Base-by-base conservation (phyloP, 2,888 invertebrate genomes). In the Ectemnius cavifrons region DNA sequence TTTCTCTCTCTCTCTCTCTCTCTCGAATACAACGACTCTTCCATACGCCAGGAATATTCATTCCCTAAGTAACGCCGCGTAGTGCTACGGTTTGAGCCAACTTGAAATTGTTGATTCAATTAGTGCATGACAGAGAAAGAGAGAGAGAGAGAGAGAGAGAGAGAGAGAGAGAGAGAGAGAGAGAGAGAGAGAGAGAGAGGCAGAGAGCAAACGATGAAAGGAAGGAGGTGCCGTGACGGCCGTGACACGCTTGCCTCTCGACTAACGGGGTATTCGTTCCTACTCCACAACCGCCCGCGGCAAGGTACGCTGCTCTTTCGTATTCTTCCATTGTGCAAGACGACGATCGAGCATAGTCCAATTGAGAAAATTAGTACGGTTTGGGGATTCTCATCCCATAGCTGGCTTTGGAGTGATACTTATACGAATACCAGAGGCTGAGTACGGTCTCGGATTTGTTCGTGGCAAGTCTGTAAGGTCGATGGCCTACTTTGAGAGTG, bases 221-320 rank as follows among this genome's bases (percentile, higher is more conserved):
- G 37, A 37, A 37, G 37, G 37, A 37, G 37, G 37, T 8, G 37
- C 37, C 37, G 37, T 11, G 37, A 20, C 46, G 47, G 16, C n/a
- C 60, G 14, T 6, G 18, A 46, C 16, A 28, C 52, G 45, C 23
- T n/a, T 37, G 11, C 28, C 16, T 60, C 16, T 60, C 16, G 28
- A 37, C 4, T 63, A 23, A 52, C 52, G 52, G 52, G 56, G 23
- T 18, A n/a, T 16, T 23, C 57, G 37, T 20, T 20, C 63, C 37
- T 49, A 59, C 49, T 28, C 16, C 61, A 16, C 27, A 65, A 70
- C 59, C 47, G 59, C 28, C 56, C 23, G 11, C 16, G 47, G 14
- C 16, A 6, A 56, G 52, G 23, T 60, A 14, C 18, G 56, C 56
- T 71, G 56, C 47, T 71, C 64, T 56, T 60, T 71, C 14, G 65